These are phyloP conservation scores for Cirrhinus molitorella DNA, from an alignment of 2,797 vertebrate species.

Conservation along the genomic window DNA sequence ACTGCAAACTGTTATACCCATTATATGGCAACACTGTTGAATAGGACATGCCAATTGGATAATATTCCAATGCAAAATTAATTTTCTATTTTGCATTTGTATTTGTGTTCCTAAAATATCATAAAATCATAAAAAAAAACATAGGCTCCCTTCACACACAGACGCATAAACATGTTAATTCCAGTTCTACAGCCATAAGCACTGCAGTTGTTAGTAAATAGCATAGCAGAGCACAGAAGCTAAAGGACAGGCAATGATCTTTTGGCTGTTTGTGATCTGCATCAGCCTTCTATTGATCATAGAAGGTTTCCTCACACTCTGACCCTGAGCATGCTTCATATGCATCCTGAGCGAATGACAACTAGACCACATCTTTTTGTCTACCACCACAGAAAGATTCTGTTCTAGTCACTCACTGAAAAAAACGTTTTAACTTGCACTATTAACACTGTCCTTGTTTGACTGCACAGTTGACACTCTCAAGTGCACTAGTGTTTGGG, in stretches of 20 bases:
- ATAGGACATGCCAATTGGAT: not conserved
- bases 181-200: constrained; percentile 5
- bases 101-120: too few species aligned
- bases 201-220: constrained; percentile 79
- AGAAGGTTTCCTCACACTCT: constrained; percentile 66
- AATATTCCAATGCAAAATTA: not conserved
- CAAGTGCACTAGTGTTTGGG: constrained; percentile 33
- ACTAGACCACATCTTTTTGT: constrained; percentile 15
- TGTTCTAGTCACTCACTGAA: constrained; percentile 5
- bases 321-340: constrained; percentile 67
- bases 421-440: not conserved
- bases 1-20: not conserved
- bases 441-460: constrained; percentile 35
- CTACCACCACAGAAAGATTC: not conserved
- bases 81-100: not conserved
- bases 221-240: constrained; percentile 50
- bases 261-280: constrained; percentile 60
- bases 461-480: constrained; percentile 13
- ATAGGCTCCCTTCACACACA: not conserved
- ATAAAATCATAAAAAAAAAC: not conserved
- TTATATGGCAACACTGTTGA: not conserved
- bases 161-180: not conserved
- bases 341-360: constrained; percentile 51
- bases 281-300: constrained; percentile 71
- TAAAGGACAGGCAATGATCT: constrained; percentile 58